phyloP scores from a whole-genome alignment of 2,113 vertebrate genomes.

The Patagioenas fasciata region DNA sequence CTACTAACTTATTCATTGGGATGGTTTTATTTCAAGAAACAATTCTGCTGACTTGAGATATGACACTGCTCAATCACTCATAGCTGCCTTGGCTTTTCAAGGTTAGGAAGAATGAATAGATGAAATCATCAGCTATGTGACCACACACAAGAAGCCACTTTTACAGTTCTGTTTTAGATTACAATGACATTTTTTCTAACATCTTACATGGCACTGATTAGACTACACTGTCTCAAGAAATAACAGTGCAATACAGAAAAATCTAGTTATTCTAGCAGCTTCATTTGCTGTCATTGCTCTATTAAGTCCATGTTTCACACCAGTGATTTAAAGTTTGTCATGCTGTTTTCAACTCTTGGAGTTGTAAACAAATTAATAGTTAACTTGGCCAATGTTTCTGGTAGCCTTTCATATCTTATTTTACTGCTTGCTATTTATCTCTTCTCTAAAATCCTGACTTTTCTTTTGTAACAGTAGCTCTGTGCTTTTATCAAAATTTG shows the following conservation, averaged over 20 bases:
- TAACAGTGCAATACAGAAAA: background rate
- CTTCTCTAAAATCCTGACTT: background rate
- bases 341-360: background rate
- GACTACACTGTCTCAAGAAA: background rate
- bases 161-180: background rate
- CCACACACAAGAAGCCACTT: background rate
- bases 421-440: background rate
- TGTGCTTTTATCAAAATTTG: background rate
- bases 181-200: background rate
- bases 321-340: background rate
- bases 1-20: background rate
- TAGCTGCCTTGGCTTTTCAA: background rate
- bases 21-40: background rate
- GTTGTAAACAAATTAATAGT: background rate
- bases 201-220: background rate
- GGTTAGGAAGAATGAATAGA: background rate
- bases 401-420: background rate
- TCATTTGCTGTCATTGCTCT: background rate
- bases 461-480: background rate
- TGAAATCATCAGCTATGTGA: background rate
- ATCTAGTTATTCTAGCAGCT: background rate
- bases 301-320: background rate
- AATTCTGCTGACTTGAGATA: background rate
- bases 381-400: background rate
- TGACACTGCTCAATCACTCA: background rate